Evolutionary conservation across 1,140 invertebrate genomes (phyloP).

Genomic region (Saccostrea glomerata): DNA sequence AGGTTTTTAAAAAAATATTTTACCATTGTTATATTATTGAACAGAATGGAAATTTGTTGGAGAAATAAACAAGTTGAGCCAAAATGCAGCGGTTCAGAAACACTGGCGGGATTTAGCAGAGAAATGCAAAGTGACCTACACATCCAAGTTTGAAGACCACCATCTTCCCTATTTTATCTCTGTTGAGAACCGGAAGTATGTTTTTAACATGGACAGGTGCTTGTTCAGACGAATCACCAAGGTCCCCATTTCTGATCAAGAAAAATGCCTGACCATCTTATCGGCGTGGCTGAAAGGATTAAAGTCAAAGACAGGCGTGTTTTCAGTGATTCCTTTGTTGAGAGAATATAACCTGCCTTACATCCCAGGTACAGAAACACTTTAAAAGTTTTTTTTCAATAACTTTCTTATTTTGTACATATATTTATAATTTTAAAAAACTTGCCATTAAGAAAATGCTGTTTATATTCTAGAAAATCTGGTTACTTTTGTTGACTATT

Average conservation of each 20-base stretch:
- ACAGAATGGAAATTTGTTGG: not conserved
- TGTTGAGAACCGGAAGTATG: constrained; percentile 12
- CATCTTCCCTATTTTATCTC: not conserved
- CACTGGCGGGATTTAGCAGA: not conserved
- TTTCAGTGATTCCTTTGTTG: not conserved
- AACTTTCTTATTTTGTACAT: too few relatives aligned
- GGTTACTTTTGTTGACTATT: too few relatives aligned
- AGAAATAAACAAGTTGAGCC: not conserved
- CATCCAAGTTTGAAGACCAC: constrained; percentile 2
- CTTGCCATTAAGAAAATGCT: too few relatives aligned
- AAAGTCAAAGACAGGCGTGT: not conserved
- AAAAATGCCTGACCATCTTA: not conserved
- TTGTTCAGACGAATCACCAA: not conserved
- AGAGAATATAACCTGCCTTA: constrained; percentile 15
- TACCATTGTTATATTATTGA: too few relatives aligned
- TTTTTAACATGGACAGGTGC: constrained; percentile 11
- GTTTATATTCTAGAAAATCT: too few relatives aligned
- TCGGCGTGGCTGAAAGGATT: not conserved
- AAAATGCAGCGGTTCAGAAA: not conserved
- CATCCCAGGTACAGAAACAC: not conserved
- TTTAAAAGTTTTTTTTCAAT: not conserved
- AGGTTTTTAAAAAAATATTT: too few relatives aligned
- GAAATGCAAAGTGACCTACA: not conserved
- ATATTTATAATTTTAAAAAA: too few relatives aligned
- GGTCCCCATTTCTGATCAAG: not conserved